Evolutionary conservation across 1,140 invertebrate genomes (phyloP), one percentile per base, ranked within the genome.

Genomic region (Heliconius hermathena): DNA sequence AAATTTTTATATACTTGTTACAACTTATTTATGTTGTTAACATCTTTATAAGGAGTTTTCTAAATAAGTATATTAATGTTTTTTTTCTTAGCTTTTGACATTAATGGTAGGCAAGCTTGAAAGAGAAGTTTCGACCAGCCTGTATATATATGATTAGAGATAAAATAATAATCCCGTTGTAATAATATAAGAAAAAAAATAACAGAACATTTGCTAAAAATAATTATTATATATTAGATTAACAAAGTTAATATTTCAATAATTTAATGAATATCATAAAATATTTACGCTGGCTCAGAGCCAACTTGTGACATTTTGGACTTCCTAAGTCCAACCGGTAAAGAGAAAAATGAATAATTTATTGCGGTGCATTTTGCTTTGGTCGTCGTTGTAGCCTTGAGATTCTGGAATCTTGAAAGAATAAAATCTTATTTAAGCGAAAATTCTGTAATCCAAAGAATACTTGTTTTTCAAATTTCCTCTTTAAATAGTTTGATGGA

Each of bases 301-400:
- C 76, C 70, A 71, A 52, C 70, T 77, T 16, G 41, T 71, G 76
- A 77, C 66, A 41, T 52, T 54, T 66, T 77, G 74, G 70, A 76
- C 71, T 79, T 75, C 38, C 57, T 79, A 79, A 79, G 75, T 76
- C 75, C 57, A 49, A n/a, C 71, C 41, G 78, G 74, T 72, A 76
- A 71, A 71, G 38, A 81, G 57, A 76, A 81, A 81, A 74, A 81
- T 81, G 76, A 77, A 81, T 81, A 81, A 80, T 80, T 80, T 81
- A 81, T 81, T 74, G 54, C 57, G 71, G 72, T 77, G 75, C 73
- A 81, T 80, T 80, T 80, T 76, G n/a, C 76, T 71, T 54, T 71
- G 54, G 46, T 70, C 66, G 70, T 70, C 66, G 74, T 13, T 76
- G 41, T 66, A 71, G 73, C 73, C 60, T 79, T 80, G 71, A 80